A percentile compares a stretch with the other conserved stretches of the same genome.
Evolutionary conservation across 2,888 invertebrate species (phyloP).

Genomic region (Amorpha juglandis): DNA sequence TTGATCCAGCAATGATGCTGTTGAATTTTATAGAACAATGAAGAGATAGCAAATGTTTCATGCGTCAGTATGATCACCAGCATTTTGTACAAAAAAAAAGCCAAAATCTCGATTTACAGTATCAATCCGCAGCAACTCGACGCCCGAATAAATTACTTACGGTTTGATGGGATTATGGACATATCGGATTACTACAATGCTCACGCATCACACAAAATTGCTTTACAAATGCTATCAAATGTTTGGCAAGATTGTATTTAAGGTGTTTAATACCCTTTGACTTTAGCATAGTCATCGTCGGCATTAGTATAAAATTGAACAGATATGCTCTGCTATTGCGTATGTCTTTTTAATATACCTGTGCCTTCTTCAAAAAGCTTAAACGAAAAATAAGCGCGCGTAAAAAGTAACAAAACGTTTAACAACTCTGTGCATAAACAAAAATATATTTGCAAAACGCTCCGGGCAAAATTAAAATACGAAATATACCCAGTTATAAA

Average conservation of each 20-base stretch:
- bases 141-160: constrained; percentile 57
- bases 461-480: constrained; percentile 15
- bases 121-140: constrained; percentile 34
- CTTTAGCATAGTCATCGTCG: no score
- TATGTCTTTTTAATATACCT: not conserved
- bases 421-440: constrained; percentile 1
- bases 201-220: constrained; percentile 14
- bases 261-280: no score
- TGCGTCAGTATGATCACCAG: no score
- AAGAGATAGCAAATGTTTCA: no score
- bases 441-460: constrained; percentile 3
- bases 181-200: constrained; percentile 57
- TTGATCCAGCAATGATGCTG: no score
- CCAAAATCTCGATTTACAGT: constrained; percentile 1
- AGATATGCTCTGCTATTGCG: no score
- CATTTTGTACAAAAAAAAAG: not conserved
- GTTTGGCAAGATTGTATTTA: no score
- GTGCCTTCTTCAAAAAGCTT: not conserved
- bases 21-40: no score
- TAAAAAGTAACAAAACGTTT: not conserved
- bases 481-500: constrained; percentile 23
- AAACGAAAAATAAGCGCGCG: not conserved
- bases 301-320: no score
- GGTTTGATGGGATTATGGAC: constrained; percentile 69
- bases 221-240: not conserved